Base-by-base conservation (phyloP, 2,888 invertebrate species). In the Augiades crinisus region DNA sequence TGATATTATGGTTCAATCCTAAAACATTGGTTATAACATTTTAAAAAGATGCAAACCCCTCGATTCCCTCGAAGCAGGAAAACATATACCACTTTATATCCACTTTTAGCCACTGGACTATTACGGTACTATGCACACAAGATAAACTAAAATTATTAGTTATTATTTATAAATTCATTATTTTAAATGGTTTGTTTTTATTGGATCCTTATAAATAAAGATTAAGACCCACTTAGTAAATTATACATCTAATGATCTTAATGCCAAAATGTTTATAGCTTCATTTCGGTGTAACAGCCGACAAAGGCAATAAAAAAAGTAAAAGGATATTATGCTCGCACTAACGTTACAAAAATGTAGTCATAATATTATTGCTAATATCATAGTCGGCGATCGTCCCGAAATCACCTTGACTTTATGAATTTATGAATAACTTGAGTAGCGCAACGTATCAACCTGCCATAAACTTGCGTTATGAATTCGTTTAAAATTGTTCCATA, bases 401-500 rank as follows among this genome's bases (percentile, higher is more conserved):
- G 8, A 47, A 27, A 36, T 50, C 34, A 50, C 50, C 50, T 50
- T 43, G 34, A 34, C 17, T 36, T 49, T 49, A 49, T 40, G 47
- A 47, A 47, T 47, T 47, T 47, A 47, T 50, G 50, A 50, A 50
- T 50, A 50, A 43, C 21, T 50, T 43, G 34, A 43, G 41, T 22
- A 8, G 16, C 47, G 22, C 24, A 8, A 8, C 16, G 17, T 7
- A 34, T 44, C 34, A 43, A 50, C 50, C 21, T 50, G 43, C 43
- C 19, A 50, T 50, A 50, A 49, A 43, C 22, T 49, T 43, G 17
- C 36, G 43, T 36, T 43, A 50, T 50, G 43, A 50, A 50, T 50
- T 43, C 22, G 58, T 63, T 56, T 60, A 57, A 58, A 59, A 59
- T 49, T 56, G 59, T 65, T 67, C 65, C 61, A 68, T 70, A 63